A percentile compares a stretch with the other conserved stretches of the same genome.
phyloP scores from a whole-genome alignment of 2,888 invertebrate genomes.

The Limnephilus lunatus region DNA sequence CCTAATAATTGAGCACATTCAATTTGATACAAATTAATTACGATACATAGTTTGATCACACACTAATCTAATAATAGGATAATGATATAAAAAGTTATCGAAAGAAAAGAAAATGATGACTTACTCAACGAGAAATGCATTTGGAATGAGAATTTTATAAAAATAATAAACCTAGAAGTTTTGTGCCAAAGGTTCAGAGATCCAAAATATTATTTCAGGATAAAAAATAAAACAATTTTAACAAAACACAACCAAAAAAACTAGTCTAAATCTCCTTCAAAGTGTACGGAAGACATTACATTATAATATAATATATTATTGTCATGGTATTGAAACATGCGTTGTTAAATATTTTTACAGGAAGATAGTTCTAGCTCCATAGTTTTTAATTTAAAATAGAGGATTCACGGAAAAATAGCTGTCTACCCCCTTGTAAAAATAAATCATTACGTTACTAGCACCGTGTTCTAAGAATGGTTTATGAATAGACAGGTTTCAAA shows the following conservation, averaged over 20 bases:
- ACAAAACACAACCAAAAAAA: background rate
- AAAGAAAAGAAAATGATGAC: constrained; percentile 1
- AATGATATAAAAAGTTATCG: background rate
- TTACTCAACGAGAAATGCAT: background rate
- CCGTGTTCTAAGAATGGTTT: background rate
- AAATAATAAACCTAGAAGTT: background rate
- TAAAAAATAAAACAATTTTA: background rate
- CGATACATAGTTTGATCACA: background rate
- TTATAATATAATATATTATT: background rate
- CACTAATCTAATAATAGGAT: background rate
- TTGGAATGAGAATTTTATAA: background rate
- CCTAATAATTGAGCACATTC: background rate
- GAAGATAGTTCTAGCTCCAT: too few relatives aligned
- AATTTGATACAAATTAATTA: background rate
- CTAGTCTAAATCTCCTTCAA: background rate
- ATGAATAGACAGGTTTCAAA: background rate
- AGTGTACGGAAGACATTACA: background rate
- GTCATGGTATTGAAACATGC: background rate
- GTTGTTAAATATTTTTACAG: background rate
- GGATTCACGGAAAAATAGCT: too few relatives aligned
- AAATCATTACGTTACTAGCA: background rate
- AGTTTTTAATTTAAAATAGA: too few relatives aligned
- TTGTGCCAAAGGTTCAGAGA: constrained; percentile 7
- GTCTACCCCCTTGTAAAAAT: background rate
- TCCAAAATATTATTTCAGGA: constrained; percentile 8